Evolutionary conservation across 2,888 invertebrate species (phyloP), one percentile per base, ranked within the genome.

Genomic region (Sisyra terminalis): DNA sequence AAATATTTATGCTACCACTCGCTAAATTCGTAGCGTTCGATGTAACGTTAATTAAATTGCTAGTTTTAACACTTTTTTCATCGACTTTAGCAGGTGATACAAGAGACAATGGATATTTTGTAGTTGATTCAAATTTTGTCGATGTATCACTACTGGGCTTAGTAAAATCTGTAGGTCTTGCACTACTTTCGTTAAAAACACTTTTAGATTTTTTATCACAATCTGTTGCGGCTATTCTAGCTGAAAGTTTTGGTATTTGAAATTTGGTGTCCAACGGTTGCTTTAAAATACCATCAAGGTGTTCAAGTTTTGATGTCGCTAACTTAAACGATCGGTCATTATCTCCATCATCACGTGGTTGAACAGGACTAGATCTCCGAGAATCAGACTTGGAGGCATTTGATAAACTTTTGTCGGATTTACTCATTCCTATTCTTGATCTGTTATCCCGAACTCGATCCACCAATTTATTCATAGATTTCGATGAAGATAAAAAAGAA

Each of bases 171-270:
- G 56, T 52, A 3, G 55, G 52, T 18, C 56, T 51, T 13, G 49
- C 34, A 35, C 44, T 49, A n/a, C 47, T 40, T 50, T 50, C 11
- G 9, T 6, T 29, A 3, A 63, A 52, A 66, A n/a, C n/a, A n/a
- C 64, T 48, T 66, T 68, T 55, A 67, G 65, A 9, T 52, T 46
- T 60, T 44, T 53, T 55, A 35, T 58, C 53, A 30, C 46, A 48
- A 53, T 18, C 38, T 47, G 50, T 54, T 44, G 53, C 54, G 38
- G 52, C 53, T 2, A 48, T 51, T 18, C 69, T 57, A 3, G 78
- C 77, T 1, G 80, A 80, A 45, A 87, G 58, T 61, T 87, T 88
- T 1, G 87, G 87, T 53, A 88, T 88, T 66, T 88, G 88, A 64
- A 86, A 88, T 55, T 84, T 87, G 44, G 80, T 80, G 44, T 77